These are phyloP conservation scores for Apodemus agrarius DNA, from an alignment of 2,797 vertebrate genomes.

Conservation along the genomic window DNA sequence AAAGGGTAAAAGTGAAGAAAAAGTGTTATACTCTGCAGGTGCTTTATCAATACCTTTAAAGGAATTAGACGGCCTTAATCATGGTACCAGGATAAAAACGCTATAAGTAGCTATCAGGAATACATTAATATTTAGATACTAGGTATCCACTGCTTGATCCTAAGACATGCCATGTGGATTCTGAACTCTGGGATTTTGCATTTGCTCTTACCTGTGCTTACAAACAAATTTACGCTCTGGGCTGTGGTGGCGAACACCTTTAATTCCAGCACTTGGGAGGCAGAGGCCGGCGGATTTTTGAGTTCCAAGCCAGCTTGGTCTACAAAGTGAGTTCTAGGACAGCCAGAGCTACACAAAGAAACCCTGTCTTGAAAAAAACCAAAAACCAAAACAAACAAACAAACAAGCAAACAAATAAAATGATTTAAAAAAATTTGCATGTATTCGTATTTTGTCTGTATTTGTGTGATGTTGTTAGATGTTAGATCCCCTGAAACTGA, in stretches of 20 bases:
- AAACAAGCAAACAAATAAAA: no score
- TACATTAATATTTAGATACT: constrained; percentile 18
- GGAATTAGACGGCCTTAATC: not conserved
- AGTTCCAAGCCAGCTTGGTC: no score
- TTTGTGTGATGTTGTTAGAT: not conserved
- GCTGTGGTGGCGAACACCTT: no score
- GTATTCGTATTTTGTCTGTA: not conserved
- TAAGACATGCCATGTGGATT: not conserved
- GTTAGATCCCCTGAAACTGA: not conserved
- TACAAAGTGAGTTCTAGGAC: no score
- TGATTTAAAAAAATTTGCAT: not conserved
- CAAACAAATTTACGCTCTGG: not conserved
- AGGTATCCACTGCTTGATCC: not conserved
- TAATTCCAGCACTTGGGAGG: no score
- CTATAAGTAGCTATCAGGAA: not conserved
- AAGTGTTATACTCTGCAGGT: not conserved
- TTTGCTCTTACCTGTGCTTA: not conserved
- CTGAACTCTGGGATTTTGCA: constrained; percentile 31
- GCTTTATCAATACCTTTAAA: not conserved
- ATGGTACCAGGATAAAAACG: not conserved
- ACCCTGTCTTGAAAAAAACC: no score
- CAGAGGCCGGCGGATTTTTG: no score
- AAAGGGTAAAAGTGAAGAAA: not conserved
- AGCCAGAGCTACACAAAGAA: no score
- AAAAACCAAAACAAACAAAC: no score